Percentiles rank a stretch among this genome's conserved stretches.
These are phyloP conservation scores for Synanthedon myopaeformis DNA, from an alignment of 2,888 invertebrate species.

Conservation along the genomic window DNA sequence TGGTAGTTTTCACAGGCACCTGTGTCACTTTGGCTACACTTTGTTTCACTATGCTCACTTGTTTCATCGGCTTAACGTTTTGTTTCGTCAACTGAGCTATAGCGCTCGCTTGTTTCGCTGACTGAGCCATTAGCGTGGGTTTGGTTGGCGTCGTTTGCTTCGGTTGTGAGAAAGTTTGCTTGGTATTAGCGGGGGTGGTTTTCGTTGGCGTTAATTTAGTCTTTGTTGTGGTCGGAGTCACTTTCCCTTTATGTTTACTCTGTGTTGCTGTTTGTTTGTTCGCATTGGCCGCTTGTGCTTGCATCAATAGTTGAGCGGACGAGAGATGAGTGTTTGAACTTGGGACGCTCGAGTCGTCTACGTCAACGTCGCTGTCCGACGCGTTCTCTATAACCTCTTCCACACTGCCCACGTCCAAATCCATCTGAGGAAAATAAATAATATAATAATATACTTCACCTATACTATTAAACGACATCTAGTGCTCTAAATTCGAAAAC, in stretches of 20 bases:
- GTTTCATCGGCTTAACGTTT: slow-evolving; percentile 8
- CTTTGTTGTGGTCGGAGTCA: slow-evolving; percentile 14
- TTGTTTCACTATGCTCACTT: slow-evolving; percentile 11
- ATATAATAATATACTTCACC: too few relatives aligned
- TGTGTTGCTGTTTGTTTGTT: slow-evolving; percentile 14
- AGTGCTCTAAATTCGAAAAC: too few relatives aligned
- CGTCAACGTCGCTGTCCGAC: slow-evolving; percentile 60
- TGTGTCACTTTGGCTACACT: background rate
- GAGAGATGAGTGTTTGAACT: slow-evolving; percentile 32
- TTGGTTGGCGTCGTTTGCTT: slow-evolving; percentile 17
- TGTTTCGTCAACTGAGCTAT: slow-evolving; percentile 12
- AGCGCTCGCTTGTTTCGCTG: slow-evolving; percentile 10
- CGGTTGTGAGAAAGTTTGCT: slow-evolving; percentile 13
- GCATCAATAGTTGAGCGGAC: slow-evolving; percentile 52
- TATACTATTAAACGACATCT: too few relatives aligned
- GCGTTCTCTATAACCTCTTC: slow-evolving; percentile 44
- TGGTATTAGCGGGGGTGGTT: slow-evolving; percentile 4
- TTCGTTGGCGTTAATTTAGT: slow-evolving; percentile 19
- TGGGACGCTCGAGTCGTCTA: slow-evolving; percentile 38
- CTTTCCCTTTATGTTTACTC: slow-evolving; percentile 26
- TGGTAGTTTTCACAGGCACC: slow-evolving; percentile 2
- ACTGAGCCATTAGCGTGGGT: slow-evolving; percentile 8
- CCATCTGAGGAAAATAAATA: slow-evolving; percentile 15
- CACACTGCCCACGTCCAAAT: slow-evolving; percentile 30
- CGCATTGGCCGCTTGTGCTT: slow-evolving; percentile 16